Base-by-base conservation (phyloP, 2,888 invertebrate genomes). In the Dasysyrphus albostriatus region DNA sequence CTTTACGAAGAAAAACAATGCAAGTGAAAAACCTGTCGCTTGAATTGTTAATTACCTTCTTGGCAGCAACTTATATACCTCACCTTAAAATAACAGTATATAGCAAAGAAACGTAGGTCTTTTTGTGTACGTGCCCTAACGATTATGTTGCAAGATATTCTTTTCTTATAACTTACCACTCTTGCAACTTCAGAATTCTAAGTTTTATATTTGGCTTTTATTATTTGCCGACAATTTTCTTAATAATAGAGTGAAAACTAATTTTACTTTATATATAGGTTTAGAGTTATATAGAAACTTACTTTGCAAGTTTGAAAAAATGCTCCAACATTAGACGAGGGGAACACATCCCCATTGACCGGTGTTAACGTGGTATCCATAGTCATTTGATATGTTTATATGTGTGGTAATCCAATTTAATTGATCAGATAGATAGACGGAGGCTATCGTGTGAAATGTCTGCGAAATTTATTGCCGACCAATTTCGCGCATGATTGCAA, bases 261-360 rank as follows among this genome's bases (percentile, higher is more conserved):
- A 47, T 5, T n/a, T n/a, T 9, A 47, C 16, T 19, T 19, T 24
- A 24, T 24, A 24, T 24, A n/a, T 14, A 16, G 3, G 32, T 32
- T 4, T 32, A 37, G 0, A 19, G 1, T 32, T 8, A 61, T 19
- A 32, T 32, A 32, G 8, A 5, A 47, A 84, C 91, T 92, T 91
- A 93, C 93, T 93, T 93, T 93, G 92, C 93, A 93, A 74, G 93
- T 93, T 90, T 93, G 93, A 88, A 93, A 93, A 88, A 93, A 93
- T 69, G 93, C 93, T 88, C 93, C 93, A 90, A 93, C 89, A 88
- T 90, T 91, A 63, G 90, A 88, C 72, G 89, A 89, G 16, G 89
- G 80, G 73, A 88, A 87, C 56, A 88, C 84, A 65, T 89, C 89
- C 58, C 88, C 88, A 49, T 69, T 88, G 29, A 77, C 78, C 32